Conservation (phyloP, 2,888 invertebrate genomes). For the Beris morrisii region DNA sequence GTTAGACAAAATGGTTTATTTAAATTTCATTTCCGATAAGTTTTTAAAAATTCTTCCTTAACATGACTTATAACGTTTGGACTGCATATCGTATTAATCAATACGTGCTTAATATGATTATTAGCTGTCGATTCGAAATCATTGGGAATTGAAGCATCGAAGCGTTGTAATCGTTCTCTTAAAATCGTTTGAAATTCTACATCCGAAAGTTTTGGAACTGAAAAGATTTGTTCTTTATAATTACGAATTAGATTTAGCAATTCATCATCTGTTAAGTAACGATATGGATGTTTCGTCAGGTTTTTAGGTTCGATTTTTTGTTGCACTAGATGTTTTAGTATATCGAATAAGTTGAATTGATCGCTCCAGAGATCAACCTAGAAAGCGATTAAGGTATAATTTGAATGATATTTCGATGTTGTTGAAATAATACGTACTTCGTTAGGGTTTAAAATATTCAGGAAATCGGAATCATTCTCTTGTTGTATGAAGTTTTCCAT, state of each 20-base stretch:
- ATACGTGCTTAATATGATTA: constrained; percentile 51
- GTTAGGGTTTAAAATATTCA: constrained; percentile 68
- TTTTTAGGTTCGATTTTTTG: constrained; percentile 43
- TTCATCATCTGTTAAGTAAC: constrained; percentile 50
- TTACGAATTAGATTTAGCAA: constrained; percentile 39
- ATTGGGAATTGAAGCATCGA: constrained; percentile 4
- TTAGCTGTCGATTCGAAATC: neutral
- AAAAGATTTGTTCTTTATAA: neutral
- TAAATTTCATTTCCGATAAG: constrained; percentile 33
- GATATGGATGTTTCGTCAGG: constrained; percentile 54
- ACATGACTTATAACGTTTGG: constrained; percentile 62
- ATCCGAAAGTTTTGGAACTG: constrained; percentile 9
- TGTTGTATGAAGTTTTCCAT: constrained; percentile 64
- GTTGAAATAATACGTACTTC: constrained; percentile 56
- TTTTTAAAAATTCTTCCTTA: constrained; percentile 58
- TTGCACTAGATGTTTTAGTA: constrained; percentile 41
- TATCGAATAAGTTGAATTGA: constrained; percentile 41
- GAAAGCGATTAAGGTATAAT: constrained; percentile 26
- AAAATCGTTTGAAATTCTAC: constrained; percentile 9
- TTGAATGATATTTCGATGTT: constrained; percentile 22
- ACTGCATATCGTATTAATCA: constrained; percentile 69
- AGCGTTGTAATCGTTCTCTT: constrained; percentile 16
- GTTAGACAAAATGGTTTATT: too few species aligned
- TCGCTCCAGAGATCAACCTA: constrained; percentile 39
- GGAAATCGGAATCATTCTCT: constrained; percentile 57